Percentiles rank a stretch among this genome's conserved stretches.
These are phyloP conservation scores for Natrix natrix DNA, from an alignment of 2,797 vertebrate species.

Conservation along the genomic window DNA sequence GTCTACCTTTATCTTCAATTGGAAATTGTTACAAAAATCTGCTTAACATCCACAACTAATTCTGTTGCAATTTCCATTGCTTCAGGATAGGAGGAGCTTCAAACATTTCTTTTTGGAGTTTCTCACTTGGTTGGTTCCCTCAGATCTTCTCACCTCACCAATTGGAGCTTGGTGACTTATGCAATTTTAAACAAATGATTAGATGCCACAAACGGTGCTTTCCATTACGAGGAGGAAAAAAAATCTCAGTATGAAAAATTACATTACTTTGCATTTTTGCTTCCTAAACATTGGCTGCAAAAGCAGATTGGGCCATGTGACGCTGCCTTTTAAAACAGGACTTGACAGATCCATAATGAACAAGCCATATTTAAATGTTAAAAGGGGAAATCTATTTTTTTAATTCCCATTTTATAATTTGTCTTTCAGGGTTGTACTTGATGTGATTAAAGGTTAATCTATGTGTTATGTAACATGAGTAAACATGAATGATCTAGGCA, in stretches of 20 bases:
- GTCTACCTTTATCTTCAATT: background rate
- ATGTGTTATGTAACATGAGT: accelerated
- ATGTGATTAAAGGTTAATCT: background rate
- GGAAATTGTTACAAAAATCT: background rate
- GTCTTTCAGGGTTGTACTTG: background rate
- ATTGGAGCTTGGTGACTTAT: background rate
- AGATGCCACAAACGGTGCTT: background rate
- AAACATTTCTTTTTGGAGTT: background rate
- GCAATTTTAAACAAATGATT: background rate
- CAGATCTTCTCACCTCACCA: background rate
- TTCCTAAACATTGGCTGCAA: background rate
- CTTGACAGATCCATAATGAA: background rate
- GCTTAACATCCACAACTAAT: background rate
- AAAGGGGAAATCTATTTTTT: background rate
- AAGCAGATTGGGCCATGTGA: background rate
- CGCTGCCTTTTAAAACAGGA: background rate
- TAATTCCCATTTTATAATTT: background rate
- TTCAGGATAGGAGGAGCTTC: background rate
- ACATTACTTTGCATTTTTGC: background rate
- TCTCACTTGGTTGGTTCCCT: background rate
- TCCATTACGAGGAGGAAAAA: background rate
- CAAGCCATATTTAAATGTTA: background rate
- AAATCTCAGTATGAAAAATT: background rate
- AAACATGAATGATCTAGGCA: background rate
- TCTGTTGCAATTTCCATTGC: background rate